These are phyloP conservation scores for Hypolimnas misippus DNA, from an alignment of 2,888 invertebrate genomes.

Conservation along the genomic window DNA sequence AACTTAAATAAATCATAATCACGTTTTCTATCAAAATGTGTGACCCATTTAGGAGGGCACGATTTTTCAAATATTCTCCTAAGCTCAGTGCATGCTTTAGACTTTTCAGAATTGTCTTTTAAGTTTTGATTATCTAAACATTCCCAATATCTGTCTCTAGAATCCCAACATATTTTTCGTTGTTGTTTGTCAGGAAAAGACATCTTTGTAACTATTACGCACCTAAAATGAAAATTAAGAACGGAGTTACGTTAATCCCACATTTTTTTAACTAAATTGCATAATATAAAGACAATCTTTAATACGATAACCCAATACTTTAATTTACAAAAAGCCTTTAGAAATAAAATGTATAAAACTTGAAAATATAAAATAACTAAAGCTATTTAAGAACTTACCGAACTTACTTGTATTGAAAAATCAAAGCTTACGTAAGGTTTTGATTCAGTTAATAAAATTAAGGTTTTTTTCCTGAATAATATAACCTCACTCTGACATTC, in stretches of 20 bases:
- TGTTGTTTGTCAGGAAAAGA: conserved; percentile 92
- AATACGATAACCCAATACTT: neutral
- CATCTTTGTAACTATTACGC: conserved; percentile 78
- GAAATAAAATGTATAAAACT: neutral
- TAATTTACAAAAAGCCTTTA: neutral
- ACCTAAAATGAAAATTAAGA: conserved; percentile 38
- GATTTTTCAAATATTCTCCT: conserved; percentile 89
- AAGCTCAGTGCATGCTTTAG: conserved; percentile 86
- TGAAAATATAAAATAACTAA: neutral
- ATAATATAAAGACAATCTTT: neutral
- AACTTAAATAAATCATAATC: conserved; percentile 95
- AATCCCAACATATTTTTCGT: conserved; percentile 92
- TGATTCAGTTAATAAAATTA: conserved; percentile 19
- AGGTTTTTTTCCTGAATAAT: conserved; percentile 15
- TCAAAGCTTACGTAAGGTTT: conserved; percentile 1
- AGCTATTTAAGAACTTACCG: neutral
- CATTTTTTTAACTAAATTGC: neutral
- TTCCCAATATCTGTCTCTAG: conserved; percentile 94
- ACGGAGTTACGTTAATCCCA: conserved; percentile 17
- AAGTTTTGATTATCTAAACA: conserved; percentile 90
- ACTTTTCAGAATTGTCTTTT: conserved; percentile 82
- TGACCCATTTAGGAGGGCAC: conserved; percentile 94
- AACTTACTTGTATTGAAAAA: conserved; percentile 18
- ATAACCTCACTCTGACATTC: conserved; percentile 24
- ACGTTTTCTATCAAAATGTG: conserved; percentile 96